These are phyloP conservation scores for Thysanoteuthis rhombus DNA, from an alignment of 2,888 invertebrate genomes.

Conservation along the genomic window DNA sequence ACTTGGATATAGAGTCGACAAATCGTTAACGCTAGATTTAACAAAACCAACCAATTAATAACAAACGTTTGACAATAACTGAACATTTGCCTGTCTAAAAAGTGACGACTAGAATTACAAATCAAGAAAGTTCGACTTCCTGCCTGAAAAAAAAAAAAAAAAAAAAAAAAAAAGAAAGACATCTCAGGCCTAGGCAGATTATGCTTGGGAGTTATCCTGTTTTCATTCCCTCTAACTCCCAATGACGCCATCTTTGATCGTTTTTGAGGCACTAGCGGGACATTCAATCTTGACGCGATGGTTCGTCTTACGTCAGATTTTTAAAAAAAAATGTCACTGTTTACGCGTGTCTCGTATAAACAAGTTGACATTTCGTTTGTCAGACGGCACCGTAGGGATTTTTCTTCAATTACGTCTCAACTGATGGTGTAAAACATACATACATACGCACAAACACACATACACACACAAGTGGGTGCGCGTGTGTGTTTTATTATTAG, in stretches of 20 bases:
- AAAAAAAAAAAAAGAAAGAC: not conserved
- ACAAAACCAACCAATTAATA: no score
- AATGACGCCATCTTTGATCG: not conserved
- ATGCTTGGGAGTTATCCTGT: not conserved
- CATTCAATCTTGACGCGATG: not conserved
- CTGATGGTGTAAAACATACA: not conserved
- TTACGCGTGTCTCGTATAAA: not conserved
- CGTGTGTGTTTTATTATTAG: no score
- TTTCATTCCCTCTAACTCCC: not conserved
- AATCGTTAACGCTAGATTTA: no score
- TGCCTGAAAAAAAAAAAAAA: no score
- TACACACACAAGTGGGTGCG: not conserved
- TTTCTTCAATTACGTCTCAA: not conserved
- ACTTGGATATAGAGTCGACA: no score
- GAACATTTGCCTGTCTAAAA: no score
- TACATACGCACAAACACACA: not conserved
- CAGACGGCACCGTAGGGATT: not conserved
- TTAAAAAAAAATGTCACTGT: not conserved
- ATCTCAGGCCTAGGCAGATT: not conserved
- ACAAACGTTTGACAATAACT: no score
- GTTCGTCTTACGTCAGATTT: not conserved
- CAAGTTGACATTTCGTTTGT: not conserved
- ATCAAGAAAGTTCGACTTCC: no score
- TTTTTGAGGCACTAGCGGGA: not conserved
- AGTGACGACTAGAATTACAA: no score